Percentiles rank a stretch among this genome's conserved stretches.
phyloP scores from a whole-genome alignment of 2,113 vertebrate species.

The Copsychus sechellarum region DNA sequence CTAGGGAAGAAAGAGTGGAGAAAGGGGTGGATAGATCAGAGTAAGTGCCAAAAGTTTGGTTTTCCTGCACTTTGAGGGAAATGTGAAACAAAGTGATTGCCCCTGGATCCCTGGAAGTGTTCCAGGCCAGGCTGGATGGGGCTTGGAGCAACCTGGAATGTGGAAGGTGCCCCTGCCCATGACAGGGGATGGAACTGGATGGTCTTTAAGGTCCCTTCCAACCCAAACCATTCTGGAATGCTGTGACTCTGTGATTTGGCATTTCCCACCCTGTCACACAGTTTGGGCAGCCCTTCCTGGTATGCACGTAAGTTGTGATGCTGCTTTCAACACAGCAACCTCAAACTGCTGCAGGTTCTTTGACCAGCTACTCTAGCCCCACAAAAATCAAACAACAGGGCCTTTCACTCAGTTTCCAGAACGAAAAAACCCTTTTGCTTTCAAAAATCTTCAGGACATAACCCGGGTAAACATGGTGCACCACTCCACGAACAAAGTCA shows the following conservation, averaged over 20 bases:
- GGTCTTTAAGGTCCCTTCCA: not conserved
- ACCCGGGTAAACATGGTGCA: not conserved
- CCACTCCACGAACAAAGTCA: not conserved
- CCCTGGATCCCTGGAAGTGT: not conserved
- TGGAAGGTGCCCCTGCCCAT: not conserved
- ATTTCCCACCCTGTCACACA: not conserved
- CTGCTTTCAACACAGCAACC: not conserved
- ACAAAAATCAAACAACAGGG: not conserved
- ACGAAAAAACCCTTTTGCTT: not conserved
- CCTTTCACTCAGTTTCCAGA: not conserved
- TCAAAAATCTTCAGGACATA: not conserved
- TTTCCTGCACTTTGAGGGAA: not conserved
- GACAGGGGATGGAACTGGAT: not conserved
- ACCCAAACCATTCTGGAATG: not conserved
- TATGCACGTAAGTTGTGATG: not conserved
- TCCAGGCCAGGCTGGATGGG: rapidly evolving
- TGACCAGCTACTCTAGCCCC: not conserved
- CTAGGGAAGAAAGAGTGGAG: not conserved
- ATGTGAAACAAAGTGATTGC: not conserved
- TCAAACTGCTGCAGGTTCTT: not conserved
- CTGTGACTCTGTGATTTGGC: not conserved
- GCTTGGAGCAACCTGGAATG: not conserved
- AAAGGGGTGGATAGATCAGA: not conserved
- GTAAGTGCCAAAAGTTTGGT: not conserved
- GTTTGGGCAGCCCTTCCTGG: not conserved